Evolutionary conservation across 2,113 vertebrate species (phyloP), one percentile per base, ranked within the genome.

Genomic region (sheep (Ovis aries)): DNA sequence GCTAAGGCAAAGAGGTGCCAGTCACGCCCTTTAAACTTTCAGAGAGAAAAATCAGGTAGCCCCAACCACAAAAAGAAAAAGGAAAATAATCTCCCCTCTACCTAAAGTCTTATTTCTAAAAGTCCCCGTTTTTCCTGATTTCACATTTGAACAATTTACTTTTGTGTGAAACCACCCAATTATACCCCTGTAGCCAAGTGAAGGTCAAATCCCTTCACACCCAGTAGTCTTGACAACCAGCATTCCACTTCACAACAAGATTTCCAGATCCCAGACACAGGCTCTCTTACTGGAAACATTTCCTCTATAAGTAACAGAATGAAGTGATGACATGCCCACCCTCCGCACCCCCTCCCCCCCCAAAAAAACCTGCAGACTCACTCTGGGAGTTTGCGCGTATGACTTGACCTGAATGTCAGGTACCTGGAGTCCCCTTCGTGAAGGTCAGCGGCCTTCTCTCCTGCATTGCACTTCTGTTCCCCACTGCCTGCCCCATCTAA

Each of bases 221-320:
- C 88, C 94, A 98, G 98, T 97, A 97, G 97, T 98, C 97, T 97
- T 98, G 97, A 98, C 97, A 98, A 94, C 98, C 96, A 96, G 71
- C 88, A 98, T 96, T 97, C 95, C 94, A 96, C 81, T 97, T 94
- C 64, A 96, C 92, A 96, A 96, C 88, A 95, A 97, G 94, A 85
- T 96, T 97, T 95, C 94, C 90, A 93, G 93, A 86, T 81, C 87
- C 82, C 62, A 67, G 94, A 96, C 91, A 55, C 81, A 77, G 94
- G 91, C 85, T 96, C 31, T 64, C 92, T 97, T 60, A 92, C 48
- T 33, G 77, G 92, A 96, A 97, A 90, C 43, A 86, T 92, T 92
- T 97, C 77, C 85, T 91, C 89, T 94, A 50, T 40, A 88, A 97
- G 89, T 52, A 87, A 57, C 71, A 94, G 84, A 94, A 92, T 45